Conservation (phyloP, 1,140 invertebrate species). For the Drosophila setifemur region DNA sequence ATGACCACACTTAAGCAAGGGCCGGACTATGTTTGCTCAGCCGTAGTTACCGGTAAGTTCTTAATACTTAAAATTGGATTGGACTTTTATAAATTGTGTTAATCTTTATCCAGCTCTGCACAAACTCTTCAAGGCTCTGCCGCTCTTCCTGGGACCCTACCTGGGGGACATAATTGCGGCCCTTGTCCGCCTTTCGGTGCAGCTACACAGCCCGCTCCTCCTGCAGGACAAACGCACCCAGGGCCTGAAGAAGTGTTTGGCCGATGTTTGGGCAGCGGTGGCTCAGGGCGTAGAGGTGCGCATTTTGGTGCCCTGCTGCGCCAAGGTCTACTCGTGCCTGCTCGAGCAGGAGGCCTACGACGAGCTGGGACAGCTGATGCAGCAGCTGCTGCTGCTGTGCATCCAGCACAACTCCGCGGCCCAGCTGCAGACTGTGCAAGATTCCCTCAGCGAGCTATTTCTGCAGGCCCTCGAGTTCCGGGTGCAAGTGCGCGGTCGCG, state of each 20-base stretch:
- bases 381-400: conserved; percentile 87
- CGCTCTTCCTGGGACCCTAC: conserved; percentile 92
- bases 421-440: conserved; percentile 86
- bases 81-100: no score
- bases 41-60: conserved; percentile 86
- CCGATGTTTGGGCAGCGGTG: conserved; percentile 87
- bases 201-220: conserved; percentile 45
- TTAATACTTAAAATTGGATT: no score
- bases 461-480: conserved; percentile 90
- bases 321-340: conserved; percentile 86
- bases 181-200: conserved; percentile 78
- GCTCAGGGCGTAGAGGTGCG: conserved; percentile 87
- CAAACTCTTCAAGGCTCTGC: conserved; percentile 91
- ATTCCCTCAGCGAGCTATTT: conserved; percentile 89
- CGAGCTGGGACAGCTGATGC: conserved; percentile 88
- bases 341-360: conserved; percentile 84
- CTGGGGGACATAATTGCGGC: conserved; percentile 89
- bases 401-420: conserved; percentile 85
- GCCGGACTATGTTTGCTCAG: conserved; percentile 84
- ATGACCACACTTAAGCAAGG: conserved; percentile 82
- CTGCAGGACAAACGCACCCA: conserved; percentile 83
- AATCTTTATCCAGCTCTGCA: conserved; percentile 84
- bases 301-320: conserved; percentile 90
- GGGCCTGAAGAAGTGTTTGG: conserved; percentile 84
- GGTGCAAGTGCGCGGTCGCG: conserved; percentile 55